These are phyloP conservation scores for Latrodectus hesperus DNA, from an alignment of 2,888 invertebrate species.

Conservation along the genomic window DNA sequence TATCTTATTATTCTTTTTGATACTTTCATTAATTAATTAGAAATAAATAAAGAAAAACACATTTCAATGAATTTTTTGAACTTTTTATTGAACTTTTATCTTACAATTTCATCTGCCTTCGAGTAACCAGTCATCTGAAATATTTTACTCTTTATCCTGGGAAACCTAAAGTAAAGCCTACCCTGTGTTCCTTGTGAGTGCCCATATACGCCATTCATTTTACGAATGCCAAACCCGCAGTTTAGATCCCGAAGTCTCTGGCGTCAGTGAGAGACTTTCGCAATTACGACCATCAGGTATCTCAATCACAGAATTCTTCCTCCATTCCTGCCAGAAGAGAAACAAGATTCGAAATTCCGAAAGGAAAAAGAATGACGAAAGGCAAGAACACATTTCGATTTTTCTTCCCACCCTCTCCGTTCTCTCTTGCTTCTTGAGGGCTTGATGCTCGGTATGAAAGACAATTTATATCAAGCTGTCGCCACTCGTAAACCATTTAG, in stretches of 20 bases:
- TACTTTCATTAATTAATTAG: too few relatives aligned
- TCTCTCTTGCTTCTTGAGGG: slow-evolving; percentile 6
- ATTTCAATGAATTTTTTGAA: too few relatives aligned
- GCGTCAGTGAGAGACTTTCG: slow-evolving; percentile 5
- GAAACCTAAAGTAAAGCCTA: background rate
- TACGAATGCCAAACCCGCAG: slow-evolving; percentile 7
- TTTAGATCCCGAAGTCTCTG: background rate
- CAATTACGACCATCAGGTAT: slow-evolving; percentile 38
- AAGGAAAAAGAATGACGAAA: slow-evolving; percentile 12
- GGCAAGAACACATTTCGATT: slow-evolving; percentile 22
- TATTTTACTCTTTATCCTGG: background rate
- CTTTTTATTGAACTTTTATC: too few relatives aligned
- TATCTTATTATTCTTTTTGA: too few relatives aligned
- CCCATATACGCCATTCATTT: background rate
- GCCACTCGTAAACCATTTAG: slow-evolving; percentile 62
- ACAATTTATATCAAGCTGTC: slow-evolving; percentile 65
- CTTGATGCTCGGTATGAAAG: slow-evolving; percentile 52
- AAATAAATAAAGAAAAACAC: too few relatives aligned
- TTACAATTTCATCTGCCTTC: too few relatives aligned
- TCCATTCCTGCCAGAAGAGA: slow-evolving; percentile 1
- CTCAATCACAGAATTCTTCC: slow-evolving; percentile 17
- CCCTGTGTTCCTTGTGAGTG: background rate
- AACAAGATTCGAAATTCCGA: slow-evolving; percentile 17
- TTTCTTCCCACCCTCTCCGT: background rate
- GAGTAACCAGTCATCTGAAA: too few relatives aligned